Evolutionary conservation across 2,113 vertebrate genomes (phyloP).

Genomic region (Patagioenas fasciata): DNA sequence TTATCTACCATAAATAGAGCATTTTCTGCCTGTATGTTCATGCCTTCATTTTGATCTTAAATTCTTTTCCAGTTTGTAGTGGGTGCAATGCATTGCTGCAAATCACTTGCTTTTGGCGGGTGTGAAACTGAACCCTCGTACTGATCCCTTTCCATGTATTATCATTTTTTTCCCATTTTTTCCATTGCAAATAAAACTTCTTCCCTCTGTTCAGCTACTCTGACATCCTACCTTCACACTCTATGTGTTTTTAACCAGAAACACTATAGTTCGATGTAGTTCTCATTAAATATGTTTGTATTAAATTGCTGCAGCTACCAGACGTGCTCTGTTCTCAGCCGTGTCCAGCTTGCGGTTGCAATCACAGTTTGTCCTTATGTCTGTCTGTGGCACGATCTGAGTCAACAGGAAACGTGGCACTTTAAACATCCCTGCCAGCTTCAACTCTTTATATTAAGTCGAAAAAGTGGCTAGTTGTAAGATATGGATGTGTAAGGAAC

Average conservation of each 20-base stretch:
- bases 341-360: fast-evolving
- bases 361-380: not conserved
- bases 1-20: not conserved
- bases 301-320: not conserved
- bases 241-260: not conserved
- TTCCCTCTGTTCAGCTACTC: not conserved
- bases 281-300: not conserved
- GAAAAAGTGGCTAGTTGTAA: not conserved
- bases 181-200: not conserved
- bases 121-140: not conserved
- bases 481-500: not conserved
- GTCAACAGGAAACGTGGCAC: not conserved
- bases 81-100: not conserved
- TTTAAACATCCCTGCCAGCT: not conserved
- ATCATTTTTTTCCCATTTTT: not conserved
- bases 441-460: not conserved
- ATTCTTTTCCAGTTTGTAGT: not conserved
- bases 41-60: not conserved
- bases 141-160: not conserved
- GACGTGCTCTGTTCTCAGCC: not conserved
- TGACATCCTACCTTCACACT: not conserved
- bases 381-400: not conserved
- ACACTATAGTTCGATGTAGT: not conserved
- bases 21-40: not conserved
- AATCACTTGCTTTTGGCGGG: conserved; percentile 9